Evolutionary conservation across 1,140 invertebrate genomes (phyloP), one percentile per base, ranked within the genome.

Genomic region (Macrosteles quadrilineatus): DNA sequence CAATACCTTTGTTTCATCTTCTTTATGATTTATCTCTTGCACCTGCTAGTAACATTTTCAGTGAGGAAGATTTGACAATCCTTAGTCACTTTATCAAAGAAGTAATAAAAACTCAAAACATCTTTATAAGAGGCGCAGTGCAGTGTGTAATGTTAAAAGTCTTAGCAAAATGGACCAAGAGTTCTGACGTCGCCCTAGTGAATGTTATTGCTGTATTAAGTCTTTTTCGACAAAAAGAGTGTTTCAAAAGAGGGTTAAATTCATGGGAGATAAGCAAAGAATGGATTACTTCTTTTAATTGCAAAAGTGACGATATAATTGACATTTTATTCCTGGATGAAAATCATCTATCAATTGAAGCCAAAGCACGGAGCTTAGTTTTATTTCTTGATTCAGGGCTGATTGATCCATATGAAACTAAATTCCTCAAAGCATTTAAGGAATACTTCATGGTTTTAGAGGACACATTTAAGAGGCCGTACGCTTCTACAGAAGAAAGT

Each of bases 91-190:
- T 78, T 45, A 25, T 78, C 0, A 36, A 43, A 6, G 65, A 71
- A 47, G 59, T 74, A 0, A 43, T 76, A 3, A 65, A 67, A 17
- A 76, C 72, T 31, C 77, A 78, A 17, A 71, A 67, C 30, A 45
- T 73, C 4, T 73, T 72, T 43, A 73, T 78, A 19, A 69, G 75
- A 30, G 76, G 65, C 27, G 76, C 77, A 43, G 73, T 76, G 14
- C 77, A 78, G 32, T 73, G 72, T 47, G 53, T 25, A 23, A 65
- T 76, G 1, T 27, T 78, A 1, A 67, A 70, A 43, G 55, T 67
- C 25, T 25, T 77, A 0, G 67, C 66, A 25, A 72, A 74, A 36
- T 53, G 75, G 25, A 55, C 65, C 23, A 63, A 72, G 19, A 45
- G 4, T 23, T 31, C 68, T 23, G 12, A 14, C 12, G 25, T 68